Evolutionary conservation across 2,797 vertebrate species (phyloP).

Genomic region (Crenichthys baileyi): DNA sequence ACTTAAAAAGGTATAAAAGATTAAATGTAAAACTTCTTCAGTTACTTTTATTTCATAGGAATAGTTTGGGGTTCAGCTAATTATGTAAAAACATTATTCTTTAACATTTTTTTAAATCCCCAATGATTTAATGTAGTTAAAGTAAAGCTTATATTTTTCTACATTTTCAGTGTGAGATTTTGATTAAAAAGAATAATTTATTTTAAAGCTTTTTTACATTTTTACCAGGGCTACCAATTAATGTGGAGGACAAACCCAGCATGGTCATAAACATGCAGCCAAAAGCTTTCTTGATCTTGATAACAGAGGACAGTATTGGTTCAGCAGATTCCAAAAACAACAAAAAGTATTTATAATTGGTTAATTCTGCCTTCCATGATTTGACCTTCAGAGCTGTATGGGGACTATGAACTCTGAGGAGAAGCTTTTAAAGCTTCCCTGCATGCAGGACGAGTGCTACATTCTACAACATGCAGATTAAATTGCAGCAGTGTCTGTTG

Average conservation of each 20-base stretch:
- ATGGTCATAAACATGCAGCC: neutral
- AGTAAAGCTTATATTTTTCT: neutral
- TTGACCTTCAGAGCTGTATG: neutral
- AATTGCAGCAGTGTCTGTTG: conserved; percentile 33
- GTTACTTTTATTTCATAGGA: too few relatives aligned
- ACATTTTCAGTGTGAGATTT: neutral
- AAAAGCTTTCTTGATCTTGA: neutral
- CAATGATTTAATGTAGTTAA: too few relatives aligned
- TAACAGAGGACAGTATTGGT: neutral
- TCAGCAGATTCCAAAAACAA: neutral
- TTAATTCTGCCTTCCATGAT: neutral
- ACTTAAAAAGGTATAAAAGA: too few relatives aligned
- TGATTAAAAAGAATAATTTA: neutral
- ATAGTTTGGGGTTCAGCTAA: too few relatives aligned
- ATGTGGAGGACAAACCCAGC: too few relatives aligned
- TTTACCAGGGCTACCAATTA: neutral
- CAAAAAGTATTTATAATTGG: neutral
- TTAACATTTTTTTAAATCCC: too few relatives aligned
- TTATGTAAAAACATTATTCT: too few relatives aligned
- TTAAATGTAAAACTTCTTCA: too few relatives aligned
- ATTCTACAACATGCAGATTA: conserved; percentile 3
- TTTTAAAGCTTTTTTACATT: neutral
- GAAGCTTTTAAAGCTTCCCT: neutral
- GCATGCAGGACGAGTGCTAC: neutral
- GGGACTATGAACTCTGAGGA: too few relatives aligned